Conservation (phyloP, 1,140 invertebrate genomes). For the Geopemphigus sp. region DNA sequence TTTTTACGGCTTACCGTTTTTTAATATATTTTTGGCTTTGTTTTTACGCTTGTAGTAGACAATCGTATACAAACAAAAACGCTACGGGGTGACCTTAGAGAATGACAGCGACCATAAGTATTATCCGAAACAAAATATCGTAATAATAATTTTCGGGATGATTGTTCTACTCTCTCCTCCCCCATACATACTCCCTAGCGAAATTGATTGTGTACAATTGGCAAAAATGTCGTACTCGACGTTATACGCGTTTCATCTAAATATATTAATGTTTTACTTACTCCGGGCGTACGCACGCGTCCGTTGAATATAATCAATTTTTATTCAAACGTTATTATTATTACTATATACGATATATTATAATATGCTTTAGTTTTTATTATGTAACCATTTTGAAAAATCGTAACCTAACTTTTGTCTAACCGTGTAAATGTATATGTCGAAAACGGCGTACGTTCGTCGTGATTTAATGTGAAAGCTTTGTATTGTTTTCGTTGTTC, state of each 20-base stretch:
- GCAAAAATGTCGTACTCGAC: not conserved
- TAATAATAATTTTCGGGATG: not conserved
- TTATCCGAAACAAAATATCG: not conserved
- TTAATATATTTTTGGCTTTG: constrained; percentile 28
- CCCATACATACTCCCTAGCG: not conserved
- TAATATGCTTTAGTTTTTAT: constrained; percentile 33
- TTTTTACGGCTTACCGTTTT: constrained; percentile 29
- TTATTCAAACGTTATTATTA: constrained; percentile 33
- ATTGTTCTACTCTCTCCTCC: not conserved
- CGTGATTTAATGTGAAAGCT: constrained; percentile 40
- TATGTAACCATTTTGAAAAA: constrained; percentile 25
- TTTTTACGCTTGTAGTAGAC: constrained; percentile 39
- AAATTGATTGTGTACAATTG: not conserved
- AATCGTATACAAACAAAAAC: not conserved
- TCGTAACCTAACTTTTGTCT: constrained; percentile 24
- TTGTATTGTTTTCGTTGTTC: constrained; percentile 40
- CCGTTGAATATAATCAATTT: constrained; percentile 42
- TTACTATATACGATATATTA: constrained; percentile 11
- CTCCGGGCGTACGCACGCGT: not conserved
- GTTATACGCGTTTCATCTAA: not conserved
- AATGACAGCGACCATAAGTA: not conserved
- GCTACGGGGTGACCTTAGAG: too few relatives aligned
- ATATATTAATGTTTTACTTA: not conserved
- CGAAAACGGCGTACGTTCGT: constrained; percentile 10
- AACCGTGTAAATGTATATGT: constrained; percentile 33